Evolutionary conservation across 2,113 vertebrate species (phyloP), one percentile per base, ranked within the genome.

Genomic region (Ramphastos sulfuratus): DNA sequence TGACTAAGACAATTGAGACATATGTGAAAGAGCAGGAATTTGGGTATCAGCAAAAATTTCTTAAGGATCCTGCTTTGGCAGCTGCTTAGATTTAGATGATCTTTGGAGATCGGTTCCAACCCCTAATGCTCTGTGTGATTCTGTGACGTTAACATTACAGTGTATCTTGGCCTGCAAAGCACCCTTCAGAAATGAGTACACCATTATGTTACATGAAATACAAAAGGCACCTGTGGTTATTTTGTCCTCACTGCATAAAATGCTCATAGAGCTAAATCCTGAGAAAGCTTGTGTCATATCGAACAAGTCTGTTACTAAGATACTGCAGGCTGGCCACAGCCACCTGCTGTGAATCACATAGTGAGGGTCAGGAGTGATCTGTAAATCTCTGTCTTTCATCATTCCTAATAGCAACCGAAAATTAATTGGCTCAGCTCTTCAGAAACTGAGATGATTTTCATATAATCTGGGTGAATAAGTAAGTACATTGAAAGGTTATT

Each of bases 291-390:
- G 17, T 55, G 67, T 67, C 28, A 3, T 12, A 28, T 21, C 52
- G 21, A 69, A 56, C 1, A 1, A 42, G 21, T 12, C 0, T 37
- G 1, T 13, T 27, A 7, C 60, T 35, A 55, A 24, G 59, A 10
- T 4, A 18, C 12, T 37, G 63, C 23, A 25, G 44, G 44, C 5
- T 54, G 72, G 24, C 39, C 30, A 1, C 28, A n/a, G 46, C 46
- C 24, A 1, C 1, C 6, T 35, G 55, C 63, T 25, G 39, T 33
- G 72, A 72, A 30, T 46, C 67, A 42, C 52, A 12, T 0, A 1
- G 24, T 3, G 50, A 1, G 1, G 67, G 18, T 59, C 39, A 10
- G 39, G 31, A 56, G n/a, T 5, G 25, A 48, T 6, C 33, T 8
- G 16, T 74, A 24, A 17, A 59, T 39, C 12, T 24, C 21, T 1